Evolutionary conservation across 2,797 vertebrate species (phyloP), one percentile per base, ranked within the genome.

Genomic region (Esox lucius): DNA sequence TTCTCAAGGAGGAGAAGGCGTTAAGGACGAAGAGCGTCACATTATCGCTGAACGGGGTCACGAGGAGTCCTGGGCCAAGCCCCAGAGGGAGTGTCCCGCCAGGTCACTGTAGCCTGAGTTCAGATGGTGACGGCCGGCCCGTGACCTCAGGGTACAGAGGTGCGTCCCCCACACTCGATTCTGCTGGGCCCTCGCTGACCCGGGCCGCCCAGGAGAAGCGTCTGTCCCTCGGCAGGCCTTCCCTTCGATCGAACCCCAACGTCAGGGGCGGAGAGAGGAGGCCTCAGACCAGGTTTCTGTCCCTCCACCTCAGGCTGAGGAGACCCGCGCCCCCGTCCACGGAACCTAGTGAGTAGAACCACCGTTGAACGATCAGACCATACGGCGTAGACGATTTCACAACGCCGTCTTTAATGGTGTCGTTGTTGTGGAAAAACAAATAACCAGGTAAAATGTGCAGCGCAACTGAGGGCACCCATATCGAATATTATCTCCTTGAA

Each of bases 311-410:
- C 12, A 78, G 64, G 1, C 62, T 77, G 65, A 73, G 70, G 75
- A 79, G 75, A 72, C 24, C 53, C 62, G 84, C 75, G 49, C 64
- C 69, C 9, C 72, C 69, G 26, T 69, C 78, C 4, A 70, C 73
- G 65, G 87, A 88, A 71, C 83, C 84, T 0, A 88, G 85, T 88
- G 69, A 16, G 87, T 86, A 12, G 22, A n/a, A 17, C 70, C 28
- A n/a, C 9, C 8, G 51, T 53, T 24, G 1, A 15, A 75, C 48
- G 22, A 12, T 12, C 3, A 49, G 13, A 33, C 33, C 26, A 8
- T 26, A n/a, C 15, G 33, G 19, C 1, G 51, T 62, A 70, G 56
- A 68, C 19, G 61, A 64, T 68, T 49, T n/a, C 49, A 56, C 65
- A 53, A 73, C 65, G 70, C 67, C 39, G 39, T 24, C 13, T 22